Evolutionary conservation across 1,140 invertebrate species (phyloP).

Genomic region (Drosophila prosaltans): DNA sequence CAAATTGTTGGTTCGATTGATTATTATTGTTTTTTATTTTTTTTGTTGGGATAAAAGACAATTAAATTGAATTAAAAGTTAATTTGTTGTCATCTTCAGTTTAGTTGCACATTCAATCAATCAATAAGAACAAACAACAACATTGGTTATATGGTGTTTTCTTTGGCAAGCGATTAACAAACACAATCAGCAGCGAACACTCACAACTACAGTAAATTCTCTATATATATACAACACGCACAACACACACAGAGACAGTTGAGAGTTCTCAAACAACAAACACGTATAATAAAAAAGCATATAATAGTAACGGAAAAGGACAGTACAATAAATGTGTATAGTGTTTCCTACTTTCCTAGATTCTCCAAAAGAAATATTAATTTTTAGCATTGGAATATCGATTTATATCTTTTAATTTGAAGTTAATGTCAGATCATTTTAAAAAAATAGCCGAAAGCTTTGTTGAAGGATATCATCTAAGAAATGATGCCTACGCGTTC

Average conservation of each 20-base stretch:
- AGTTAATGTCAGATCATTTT: no score
- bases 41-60: conserved; percentile 22
- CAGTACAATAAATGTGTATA: conserved; percentile 21
- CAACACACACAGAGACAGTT: conserved; percentile 32
- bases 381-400: no score
- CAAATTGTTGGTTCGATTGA: conserved; percentile 10
- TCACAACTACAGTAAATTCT: conserved; percentile 69
- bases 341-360: not conserved
- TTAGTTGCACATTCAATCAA: conserved; percentile 33
- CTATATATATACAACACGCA: conserved; percentile 34
- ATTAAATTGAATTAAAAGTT: conserved; percentile 11
- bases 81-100: conserved; percentile 16
- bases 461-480: no score
- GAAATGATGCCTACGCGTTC: no score
- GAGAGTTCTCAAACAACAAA: conserved; percentile 22
- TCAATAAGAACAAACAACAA: conserved; percentile 11
- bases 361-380: no score
- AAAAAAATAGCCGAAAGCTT: no score
- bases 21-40: conserved; percentile 20
- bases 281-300: conserved; percentile 25
- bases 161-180: conserved; percentile 41
- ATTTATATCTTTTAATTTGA: no score
- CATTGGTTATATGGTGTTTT: conserved; percentile 12
- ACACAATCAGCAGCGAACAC: conserved; percentile 23
- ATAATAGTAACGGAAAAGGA: not conserved